These are phyloP conservation scores for Galendromus occidentalis DNA, from an alignment of 1,140 invertebrate genomes.

Conservation along the genomic window DNA sequence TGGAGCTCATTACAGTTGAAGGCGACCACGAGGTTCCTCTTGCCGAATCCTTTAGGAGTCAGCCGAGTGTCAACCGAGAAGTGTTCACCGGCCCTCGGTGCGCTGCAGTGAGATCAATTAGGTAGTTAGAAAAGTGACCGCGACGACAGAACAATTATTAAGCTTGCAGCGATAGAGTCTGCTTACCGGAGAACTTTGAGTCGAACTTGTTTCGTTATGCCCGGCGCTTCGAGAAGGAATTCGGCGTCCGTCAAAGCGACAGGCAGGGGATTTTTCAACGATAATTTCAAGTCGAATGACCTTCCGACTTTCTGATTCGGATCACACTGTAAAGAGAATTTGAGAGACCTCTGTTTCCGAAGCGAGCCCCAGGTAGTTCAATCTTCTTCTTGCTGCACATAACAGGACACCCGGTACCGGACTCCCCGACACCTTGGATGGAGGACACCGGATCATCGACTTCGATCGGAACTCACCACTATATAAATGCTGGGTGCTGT, in stretches of 20 bases:
- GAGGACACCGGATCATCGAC: neutral
- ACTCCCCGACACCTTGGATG: neutral
- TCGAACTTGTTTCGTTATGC: conserved; percentile 32
- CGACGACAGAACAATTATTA: neutral
- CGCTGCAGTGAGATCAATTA: neutral
- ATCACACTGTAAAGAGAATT: neutral
- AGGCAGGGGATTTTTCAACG: conserved; percentile 62
- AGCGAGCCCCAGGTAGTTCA: neutral
- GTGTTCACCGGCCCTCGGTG: neutral
- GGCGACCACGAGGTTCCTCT: neutral
- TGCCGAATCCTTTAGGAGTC: neutral
- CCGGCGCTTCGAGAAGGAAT: conserved; percentile 57
- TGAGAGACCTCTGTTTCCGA: neutral
- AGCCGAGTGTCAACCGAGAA: neutral
- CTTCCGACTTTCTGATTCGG: conserved; percentile 30
- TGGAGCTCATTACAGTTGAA: neutral
- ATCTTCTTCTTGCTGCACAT: neutral
- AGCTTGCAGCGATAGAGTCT: neutral
- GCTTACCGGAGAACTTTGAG: neutral
- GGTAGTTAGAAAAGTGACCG: neutral
- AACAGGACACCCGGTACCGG: neutral
- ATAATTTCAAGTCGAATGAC: conserved; percentile 42
- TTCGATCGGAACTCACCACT: too few relatives aligned
- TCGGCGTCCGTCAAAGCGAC: conserved; percentile 46
- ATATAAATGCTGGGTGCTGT: too few relatives aligned